Percentiles rank a stretch among this genome's conserved stretches.
These are phyloP conservation scores for Melikaiella ostensackeni DNA, from an alignment of 2,888 invertebrate genomes.

Conservation along the genomic window DNA sequence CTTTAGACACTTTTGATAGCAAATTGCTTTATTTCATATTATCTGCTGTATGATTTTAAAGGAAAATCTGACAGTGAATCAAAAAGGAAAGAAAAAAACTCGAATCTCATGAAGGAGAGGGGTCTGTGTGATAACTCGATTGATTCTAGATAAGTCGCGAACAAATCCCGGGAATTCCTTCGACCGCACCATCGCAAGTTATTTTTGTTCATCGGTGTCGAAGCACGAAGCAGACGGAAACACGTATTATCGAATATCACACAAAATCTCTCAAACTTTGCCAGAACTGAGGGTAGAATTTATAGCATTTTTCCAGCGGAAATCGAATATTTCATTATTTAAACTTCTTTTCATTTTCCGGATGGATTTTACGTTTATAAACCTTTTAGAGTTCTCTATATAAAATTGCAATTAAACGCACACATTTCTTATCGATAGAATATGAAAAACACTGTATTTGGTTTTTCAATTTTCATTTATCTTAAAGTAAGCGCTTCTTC, in stretches of 20 bases:
- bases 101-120: not conserved
- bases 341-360: not conserved
- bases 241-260: not conserved
- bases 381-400: not conserved
- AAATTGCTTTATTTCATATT: not conserved
- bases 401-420: too few relatives aligned
- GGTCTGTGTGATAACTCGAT: slow-evolving; percentile 65
- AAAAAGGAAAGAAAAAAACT: too few relatives aligned
- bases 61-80: not conserved
- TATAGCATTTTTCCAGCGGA: not conserved
- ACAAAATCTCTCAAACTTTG: not conserved
- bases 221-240: not conserved
- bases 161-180: slow-evolving; percentile 65
- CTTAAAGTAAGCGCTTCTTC: not conserved
- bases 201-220: slow-evolving; percentile 61
- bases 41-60: not conserved
- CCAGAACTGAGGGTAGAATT: not conserved
- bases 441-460: not conserved
- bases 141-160: slow-evolving; percentile 71
- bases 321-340: not conserved
- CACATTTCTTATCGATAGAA: too few relatives aligned
- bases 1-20: too few relatives aligned
- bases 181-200: slow-evolving; percentile 57
- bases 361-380: not conserved
- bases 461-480: not conserved